phyloP scores from a whole-genome alignment of 1,140 invertebrate genomes.

The Pseudachorutes palmiensis region DNA sequence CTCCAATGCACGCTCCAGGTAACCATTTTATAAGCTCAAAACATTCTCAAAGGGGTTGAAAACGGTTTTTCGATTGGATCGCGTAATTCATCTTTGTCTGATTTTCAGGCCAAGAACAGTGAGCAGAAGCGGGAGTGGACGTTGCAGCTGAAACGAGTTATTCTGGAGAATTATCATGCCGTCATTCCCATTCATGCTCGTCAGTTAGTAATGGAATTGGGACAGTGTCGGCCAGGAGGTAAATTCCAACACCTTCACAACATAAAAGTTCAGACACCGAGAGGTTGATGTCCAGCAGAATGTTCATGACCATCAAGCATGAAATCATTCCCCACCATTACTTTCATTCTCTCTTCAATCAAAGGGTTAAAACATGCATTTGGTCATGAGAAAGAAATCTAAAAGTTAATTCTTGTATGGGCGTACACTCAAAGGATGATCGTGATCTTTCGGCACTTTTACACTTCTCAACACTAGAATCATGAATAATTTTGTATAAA shows the following conservation, averaged over 20 bases:
- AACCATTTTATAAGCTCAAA: slow-evolving; percentile 26
- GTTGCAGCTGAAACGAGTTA: slow-evolving; percentile 78
- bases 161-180: slow-evolving; percentile 87
- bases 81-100: slow-evolving; percentile 9
- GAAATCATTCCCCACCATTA: neutral
- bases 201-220: slow-evolving; percentile 70
- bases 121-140: slow-evolving; percentile 93
- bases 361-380: too few relatives aligned
- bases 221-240: slow-evolving; percentile 49
- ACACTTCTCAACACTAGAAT: neutral
- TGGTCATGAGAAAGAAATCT: neutral
- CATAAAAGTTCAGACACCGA: neutral
- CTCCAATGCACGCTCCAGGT: slow-evolving; percentile 81
- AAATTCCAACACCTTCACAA: neutral
- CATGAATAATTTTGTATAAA: too few relatives aligned
- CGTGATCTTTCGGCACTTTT: neutral
- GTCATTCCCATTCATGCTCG: slow-evolving; percentile 85
- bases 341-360: neutral
- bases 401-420: neutral
- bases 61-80: neutral
- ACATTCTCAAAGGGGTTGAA: too few relatives aligned
- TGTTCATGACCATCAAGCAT: neutral
- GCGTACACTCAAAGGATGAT: neutral
- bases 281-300: neutral
- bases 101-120: slow-evolving; percentile 60